phyloP scores from a whole-genome alignment of 2,113 vertebrate genomes.

The Phaethon lepturus region DNA sequence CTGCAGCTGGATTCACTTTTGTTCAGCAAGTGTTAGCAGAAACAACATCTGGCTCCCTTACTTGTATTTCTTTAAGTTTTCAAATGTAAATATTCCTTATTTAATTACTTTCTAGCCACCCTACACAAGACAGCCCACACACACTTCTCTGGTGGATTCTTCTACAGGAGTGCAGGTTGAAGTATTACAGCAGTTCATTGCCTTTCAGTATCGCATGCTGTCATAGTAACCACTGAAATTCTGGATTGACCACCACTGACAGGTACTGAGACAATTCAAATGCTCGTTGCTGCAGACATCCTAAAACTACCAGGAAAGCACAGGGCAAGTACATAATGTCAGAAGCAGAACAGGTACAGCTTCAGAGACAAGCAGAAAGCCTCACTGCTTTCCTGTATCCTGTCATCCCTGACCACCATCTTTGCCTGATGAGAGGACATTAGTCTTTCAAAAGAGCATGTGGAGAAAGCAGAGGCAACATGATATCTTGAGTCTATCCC shows the following conservation, averaged over 20 bases:
- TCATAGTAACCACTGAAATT: neutral
- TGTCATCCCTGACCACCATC: neutral
- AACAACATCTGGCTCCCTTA: neutral
- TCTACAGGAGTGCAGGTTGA: neutral
- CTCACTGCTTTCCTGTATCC: neutral
- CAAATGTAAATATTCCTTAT: neutral
- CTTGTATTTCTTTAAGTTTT: neutral
- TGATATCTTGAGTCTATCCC: neutral
- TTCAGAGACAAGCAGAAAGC: neutral
- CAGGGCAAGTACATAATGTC: neutral
- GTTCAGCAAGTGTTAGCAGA: neutral
- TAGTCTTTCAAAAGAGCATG: neutral
- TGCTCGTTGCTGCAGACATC: neutral
- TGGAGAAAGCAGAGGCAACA: neutral
- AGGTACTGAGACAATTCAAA: neutral
- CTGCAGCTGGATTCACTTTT: neutral
- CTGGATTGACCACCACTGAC: neutral
- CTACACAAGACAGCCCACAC: neutral
- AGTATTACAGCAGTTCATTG: neutral
- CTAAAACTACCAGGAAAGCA: neutral
- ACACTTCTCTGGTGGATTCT: neutral
- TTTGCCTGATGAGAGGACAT: neutral
- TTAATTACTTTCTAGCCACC: neutral
- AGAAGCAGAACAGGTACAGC: neutral
- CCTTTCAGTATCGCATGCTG: neutral